Evolutionary conservation across 2,113 vertebrate genomes (phyloP).

Genomic region (Phylloscopus trochiloides): DNA sequence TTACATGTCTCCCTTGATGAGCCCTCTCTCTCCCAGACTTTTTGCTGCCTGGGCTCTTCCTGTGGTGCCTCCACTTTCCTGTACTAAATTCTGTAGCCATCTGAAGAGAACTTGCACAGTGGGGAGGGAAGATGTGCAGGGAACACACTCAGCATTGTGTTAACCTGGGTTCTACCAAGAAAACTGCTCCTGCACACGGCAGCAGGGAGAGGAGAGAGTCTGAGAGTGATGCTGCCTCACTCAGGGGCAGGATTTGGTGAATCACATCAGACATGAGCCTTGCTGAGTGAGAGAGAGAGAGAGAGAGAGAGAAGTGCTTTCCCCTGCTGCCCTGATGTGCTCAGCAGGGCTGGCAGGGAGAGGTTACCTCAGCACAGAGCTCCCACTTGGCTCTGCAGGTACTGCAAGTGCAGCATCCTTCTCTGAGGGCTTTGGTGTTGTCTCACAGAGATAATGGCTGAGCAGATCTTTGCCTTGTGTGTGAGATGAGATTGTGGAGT

Average conservation of each 20-base stretch:
- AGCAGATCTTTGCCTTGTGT: neutral
- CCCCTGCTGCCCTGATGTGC: neutral
- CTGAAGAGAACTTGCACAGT: neutral
- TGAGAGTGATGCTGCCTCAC: neutral
- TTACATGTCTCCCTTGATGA: neutral
- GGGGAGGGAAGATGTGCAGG: neutral
- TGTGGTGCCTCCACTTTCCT: neutral
- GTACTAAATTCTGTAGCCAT: neutral
- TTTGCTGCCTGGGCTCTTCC: neutral
- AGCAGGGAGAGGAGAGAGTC: neutral
- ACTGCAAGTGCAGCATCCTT: neutral
- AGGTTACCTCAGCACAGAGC: neutral
- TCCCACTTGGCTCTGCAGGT: neutral
- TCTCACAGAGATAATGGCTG: neutral
- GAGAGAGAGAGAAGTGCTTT: neutral
- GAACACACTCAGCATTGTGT: neutral
- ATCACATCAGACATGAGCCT: neutral
- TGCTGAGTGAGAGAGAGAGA: neutral
- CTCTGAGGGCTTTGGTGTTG: neutral
- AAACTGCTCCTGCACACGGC: neutral
- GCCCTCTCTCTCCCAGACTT: neutral
- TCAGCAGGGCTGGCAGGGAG: neutral
- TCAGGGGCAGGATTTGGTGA: neutral
- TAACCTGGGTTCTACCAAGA: neutral
- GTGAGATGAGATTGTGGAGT: neutral